A percentile compares a stretch with the other conserved stretches of the same genome.
These are phyloP conservation scores for Neoniphon sammara DNA, from an alignment of 2,797 vertebrate species.

Conservation along the genomic window DNA sequence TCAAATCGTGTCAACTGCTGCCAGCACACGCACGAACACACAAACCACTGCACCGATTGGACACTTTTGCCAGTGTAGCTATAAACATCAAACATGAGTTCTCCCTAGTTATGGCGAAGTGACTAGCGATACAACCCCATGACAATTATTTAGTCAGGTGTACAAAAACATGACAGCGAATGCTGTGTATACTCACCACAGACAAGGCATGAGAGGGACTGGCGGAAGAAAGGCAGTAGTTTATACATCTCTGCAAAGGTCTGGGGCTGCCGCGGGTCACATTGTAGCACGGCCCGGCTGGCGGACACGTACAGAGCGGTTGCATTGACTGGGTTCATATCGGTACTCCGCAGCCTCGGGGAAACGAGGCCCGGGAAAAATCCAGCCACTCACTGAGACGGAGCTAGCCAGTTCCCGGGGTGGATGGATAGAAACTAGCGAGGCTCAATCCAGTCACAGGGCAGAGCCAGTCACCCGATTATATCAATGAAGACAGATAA, in stretches of 20 bases:
- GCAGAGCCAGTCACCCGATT: constrained; percentile 43
- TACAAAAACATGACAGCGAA: neutral
- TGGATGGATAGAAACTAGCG: constrained; percentile 18
- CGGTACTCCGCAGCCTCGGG: constrained; percentile 77
- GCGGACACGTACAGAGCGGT: constrained; percentile 95
- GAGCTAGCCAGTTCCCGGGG: constrained; percentile 38
- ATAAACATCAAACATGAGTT: too few species aligned
- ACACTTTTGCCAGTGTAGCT: constrained; percentile 31
- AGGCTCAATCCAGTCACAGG: constrained; percentile 7
- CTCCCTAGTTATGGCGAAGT: too few species aligned
- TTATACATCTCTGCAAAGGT: constrained; percentile 91
- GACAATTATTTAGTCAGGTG: neutral
- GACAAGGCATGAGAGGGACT: constrained; percentile 93
- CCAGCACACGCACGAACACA: constrained; percentile 35
- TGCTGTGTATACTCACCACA: constrained; percentile 82
- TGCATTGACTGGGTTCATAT: constrained; percentile 96
- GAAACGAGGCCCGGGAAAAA: constrained; percentile 72
- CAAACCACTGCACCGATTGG: neutral
- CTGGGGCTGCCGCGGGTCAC: constrained; percentile 91
- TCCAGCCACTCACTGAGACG: constrained; percentile 48
- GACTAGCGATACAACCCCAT: accelerated
- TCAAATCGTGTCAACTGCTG: constrained; percentile 43
- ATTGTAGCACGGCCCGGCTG: constrained; percentile 95
- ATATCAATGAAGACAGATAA: constrained; percentile 46
- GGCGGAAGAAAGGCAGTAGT: constrained; percentile 93